Percentiles rank a stretch among this genome's conserved stretches.
These are phyloP conservation scores for Mythimna ferrago DNA, from an alignment of 2,888 invertebrate genomes.

Conservation along the genomic window DNA sequence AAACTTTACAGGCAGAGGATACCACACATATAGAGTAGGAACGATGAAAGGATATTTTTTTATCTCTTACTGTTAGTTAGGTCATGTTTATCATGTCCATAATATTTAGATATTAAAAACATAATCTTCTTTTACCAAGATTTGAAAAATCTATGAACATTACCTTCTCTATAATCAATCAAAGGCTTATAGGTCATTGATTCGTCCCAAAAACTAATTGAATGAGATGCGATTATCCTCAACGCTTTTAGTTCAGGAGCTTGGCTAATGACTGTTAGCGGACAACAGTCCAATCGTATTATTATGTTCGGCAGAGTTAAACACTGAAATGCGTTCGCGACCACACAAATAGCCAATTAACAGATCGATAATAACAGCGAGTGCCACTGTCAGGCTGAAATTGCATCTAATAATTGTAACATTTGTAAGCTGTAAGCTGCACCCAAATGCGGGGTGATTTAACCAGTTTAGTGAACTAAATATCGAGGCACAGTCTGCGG, in stretches of 20 bases:
- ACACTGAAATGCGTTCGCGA: constrained; percentile 34
- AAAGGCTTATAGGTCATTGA: background rate
- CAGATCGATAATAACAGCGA: constrained; percentile 41
- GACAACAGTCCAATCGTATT: constrained; percentile 39
- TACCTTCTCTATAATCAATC: constrained; percentile 1
- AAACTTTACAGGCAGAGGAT: background rate
- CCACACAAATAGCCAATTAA: constrained; percentile 52
- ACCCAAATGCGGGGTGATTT: constrained; percentile 57
- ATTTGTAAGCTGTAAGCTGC: constrained; percentile 59
- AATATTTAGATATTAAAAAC: background rate
- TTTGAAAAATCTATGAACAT: background rate
- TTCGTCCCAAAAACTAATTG: constrained; percentile 2
- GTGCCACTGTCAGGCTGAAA: constrained; percentile 35
- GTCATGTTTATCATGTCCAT: background rate
- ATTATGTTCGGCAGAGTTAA: constrained; percentile 28
- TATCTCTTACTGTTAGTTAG: background rate
- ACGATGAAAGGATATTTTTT: background rate
- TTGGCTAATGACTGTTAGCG: constrained; percentile 31
- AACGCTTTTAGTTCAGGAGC: constrained; percentile 16
- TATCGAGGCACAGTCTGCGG: constrained; percentile 64
- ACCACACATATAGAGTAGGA: background rate
- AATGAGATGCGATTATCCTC: constrained; percentile 33
- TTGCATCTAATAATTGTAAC: constrained; percentile 58
- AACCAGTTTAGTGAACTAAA: constrained; percentile 65
- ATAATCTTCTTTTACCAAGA: background rate